These are phyloP conservation scores for Diaphora mendica DNA, from an alignment of 2,888 invertebrate genomes.

Conservation along the genomic window DNA sequence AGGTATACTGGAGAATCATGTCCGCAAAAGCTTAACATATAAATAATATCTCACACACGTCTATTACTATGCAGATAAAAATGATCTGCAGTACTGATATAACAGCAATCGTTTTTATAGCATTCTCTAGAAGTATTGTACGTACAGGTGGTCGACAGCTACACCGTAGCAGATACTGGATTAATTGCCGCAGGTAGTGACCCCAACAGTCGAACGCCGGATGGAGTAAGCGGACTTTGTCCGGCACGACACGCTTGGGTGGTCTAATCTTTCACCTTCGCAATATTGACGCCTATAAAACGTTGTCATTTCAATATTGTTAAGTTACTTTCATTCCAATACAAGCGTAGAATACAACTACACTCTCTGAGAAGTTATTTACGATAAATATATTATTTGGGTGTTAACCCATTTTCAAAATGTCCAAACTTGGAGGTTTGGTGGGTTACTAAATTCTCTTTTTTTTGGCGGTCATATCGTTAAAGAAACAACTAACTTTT, in stretches of 20 bases:
- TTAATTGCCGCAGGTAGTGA: conserved; percentile 54
- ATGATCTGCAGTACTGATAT: no score
- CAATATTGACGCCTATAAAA: conserved; percentile 86
- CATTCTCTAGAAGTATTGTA: conserved; percentile 7
- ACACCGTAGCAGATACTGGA: conserved; percentile 27
- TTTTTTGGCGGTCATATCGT: conserved; percentile 13
- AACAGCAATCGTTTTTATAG: not conserved
- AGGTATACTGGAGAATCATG: no score
- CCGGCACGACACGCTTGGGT: conserved; percentile 80
- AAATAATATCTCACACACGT: not conserved
- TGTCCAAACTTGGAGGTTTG: conserved; percentile 76
- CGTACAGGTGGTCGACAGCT: conserved; percentile 22
- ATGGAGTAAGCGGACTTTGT: conserved; percentile 85
- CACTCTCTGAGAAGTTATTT: conserved; percentile 64
- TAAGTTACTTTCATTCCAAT: conserved; percentile 84
- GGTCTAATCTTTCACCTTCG: conserved; percentile 85
- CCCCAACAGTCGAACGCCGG: conserved; percentile 63
- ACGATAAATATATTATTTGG: conserved; percentile 64
- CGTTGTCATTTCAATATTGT: conserved; percentile 82
- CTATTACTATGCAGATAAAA: no score
- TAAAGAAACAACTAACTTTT: conserved; percentile 21
- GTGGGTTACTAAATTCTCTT: conserved; percentile 61
- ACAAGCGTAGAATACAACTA: conserved; percentile 79
- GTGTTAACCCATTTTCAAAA: conserved; percentile 77
- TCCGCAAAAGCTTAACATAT: no score